Base-by-base conservation (phyloP, 1,140 invertebrate genomes). In the Drosophila trapezifrons region DNA sequence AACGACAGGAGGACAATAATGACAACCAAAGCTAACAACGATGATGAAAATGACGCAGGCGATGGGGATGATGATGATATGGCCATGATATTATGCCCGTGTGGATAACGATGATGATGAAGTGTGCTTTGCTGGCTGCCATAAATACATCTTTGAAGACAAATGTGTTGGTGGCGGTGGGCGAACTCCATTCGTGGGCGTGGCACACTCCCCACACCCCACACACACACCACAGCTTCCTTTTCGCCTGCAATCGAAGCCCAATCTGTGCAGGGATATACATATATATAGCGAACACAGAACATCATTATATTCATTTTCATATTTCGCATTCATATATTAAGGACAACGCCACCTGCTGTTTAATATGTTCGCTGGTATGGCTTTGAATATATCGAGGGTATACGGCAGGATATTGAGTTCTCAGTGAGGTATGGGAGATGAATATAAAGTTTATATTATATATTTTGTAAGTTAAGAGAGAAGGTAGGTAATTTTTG, bases 111-210 rank as follows among this genome's bases (percentile, higher is more conserved):
- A 70, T 64, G 65, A 67, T 79, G 71, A 83, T 83, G 58, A 76
- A 83, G 80, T 76, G 58, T 37, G 51, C 49, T 37, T 43, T 37
- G 51, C 49, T 52, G 38, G 45, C 46, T 51, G 67, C 63, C 65
- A 83, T 84, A 84, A 84, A 80, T 84, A 84, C 49, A 84, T 49
- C 76, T 76, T 73, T 60, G 47, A 49, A 73, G 71, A 77, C 83
- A 86, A 81, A 78, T 77, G 63, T 70, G 55, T 51, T 51, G 52
- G 32, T 38, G 22, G 52, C 32, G 40, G 38, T 17, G 51, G 57
- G 42, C 22, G 35, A 25, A 15, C 52, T 29, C 4, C 12, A 52
- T 27, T 35, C 3, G 40, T 4, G 32, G 6, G 38, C 37, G 37
- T 27, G 56, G 38, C 15, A 20, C 1, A 22, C 40, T 22, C 22